Evolutionary conservation across 2,888 invertebrate genomes (phyloP), one percentile per base, ranked within the genome.

Genomic region (Heteromurus nitidus): DNA sequence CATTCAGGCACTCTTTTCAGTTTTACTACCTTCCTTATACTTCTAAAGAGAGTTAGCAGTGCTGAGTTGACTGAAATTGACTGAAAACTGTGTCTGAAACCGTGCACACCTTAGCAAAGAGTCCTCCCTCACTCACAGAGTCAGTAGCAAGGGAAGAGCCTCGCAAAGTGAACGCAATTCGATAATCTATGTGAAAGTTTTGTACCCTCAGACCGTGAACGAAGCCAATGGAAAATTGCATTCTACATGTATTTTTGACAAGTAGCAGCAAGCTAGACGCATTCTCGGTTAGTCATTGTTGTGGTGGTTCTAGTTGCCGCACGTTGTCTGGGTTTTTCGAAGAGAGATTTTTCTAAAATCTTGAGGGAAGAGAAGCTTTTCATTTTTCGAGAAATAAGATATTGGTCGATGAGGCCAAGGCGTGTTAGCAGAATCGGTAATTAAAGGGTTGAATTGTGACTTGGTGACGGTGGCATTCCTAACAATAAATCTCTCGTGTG

Each of bases 101-200:
- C 55, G 11, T 44, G 44, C 9, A 3, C 16, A 44, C 16, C 44
- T 44, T 5, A 44, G 44, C 2, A n/a, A n/a, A 11, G 47, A 47
- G 47, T 47, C 11, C 11, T n/a, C 7, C 47, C 62, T 73, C 72
- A 60, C 62, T 73, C 31, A 47, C 30, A n/a, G n/a, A n/a, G n/a
- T n/a, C 67, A 47, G 65, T 65, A 42, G 13, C 28, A 9, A 28
- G 30, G 53, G 18, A 20, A 18, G 58, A n/a, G n/a, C n/a, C n/a
- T n/a, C n/a, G n/a, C n/a, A n/a, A n/a, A 44, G 1, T 13, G 55
- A 18, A 53, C 36, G 18, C 55, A 20, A 1, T 22, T 31, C n/a
- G 69, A 36, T 22, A 53, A 31, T 69, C 22, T 55, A 44, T 65
- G 74, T 74, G 65, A 74, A 65, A 74, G 74, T 65, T 74, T 65